phyloP scores from a whole-genome alignment of 92 coral and sea anemone genomes.

The Metridium senile region DNA sequence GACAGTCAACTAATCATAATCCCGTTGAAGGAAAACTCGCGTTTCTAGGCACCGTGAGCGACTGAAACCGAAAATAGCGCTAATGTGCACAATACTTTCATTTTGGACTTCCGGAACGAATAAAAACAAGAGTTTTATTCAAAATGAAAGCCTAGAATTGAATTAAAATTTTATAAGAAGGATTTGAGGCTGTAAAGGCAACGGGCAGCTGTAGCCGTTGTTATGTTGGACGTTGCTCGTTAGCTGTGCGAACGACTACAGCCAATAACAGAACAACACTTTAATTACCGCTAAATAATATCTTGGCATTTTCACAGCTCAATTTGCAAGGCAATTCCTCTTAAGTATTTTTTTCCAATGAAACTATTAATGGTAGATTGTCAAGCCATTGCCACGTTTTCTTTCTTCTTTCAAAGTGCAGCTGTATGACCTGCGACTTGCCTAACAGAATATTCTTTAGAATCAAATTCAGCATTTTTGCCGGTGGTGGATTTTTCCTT shows the following conservation, averaged over 20 bases:
- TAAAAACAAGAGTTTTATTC: not conserved
- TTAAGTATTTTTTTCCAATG: not conserved
- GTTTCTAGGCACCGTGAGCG: conserved; percentile 1
- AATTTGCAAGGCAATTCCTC: not conserved
- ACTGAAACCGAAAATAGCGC: not conserved
- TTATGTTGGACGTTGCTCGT: not conserved
- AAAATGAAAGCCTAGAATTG: not conserved
- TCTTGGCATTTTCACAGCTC: not conserved
- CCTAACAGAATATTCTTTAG: conserved; percentile 6
- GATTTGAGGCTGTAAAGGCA: not conserved
- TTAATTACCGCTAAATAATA: conserved; percentile 1
- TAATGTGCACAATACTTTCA: not conserved
- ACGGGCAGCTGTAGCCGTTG: conserved; percentile 4
- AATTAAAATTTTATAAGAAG: conserved; percentile 5
- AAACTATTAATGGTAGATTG: not conserved
- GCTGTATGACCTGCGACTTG: conserved; percentile 10
- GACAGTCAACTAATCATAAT: not conserved
- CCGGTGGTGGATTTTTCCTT: conserved; percentile 48
- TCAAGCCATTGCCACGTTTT: conserved; percentile 9
- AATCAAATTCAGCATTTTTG: conserved; percentile 35
- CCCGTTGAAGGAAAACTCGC: not conserved
- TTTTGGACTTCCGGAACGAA: not conserved
- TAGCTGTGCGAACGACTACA: not conserved
- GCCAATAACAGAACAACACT: not conserved
- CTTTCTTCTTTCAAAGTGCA: conserved; percentile 2